Conservation (phyloP, 1,140 invertebrate genomes). For the Paralvinella palmiformis region DNA sequence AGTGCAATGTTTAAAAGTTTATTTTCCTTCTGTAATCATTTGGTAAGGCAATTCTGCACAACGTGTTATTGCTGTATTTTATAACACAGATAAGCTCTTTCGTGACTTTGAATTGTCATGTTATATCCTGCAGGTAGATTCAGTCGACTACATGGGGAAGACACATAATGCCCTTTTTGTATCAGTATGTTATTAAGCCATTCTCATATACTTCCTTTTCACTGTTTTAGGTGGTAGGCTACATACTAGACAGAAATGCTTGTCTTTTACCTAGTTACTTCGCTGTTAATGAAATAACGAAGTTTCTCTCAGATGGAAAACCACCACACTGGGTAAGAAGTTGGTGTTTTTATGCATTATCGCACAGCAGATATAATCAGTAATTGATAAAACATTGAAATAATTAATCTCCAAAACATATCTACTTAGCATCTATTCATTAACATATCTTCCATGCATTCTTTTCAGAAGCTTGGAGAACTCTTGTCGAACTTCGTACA, state of each 20-base stretch:
- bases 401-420: too few species aligned
- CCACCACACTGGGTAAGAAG: constrained; percentile 83
- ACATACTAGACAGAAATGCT: constrained; percentile 87
- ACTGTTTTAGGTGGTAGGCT: constrained; percentile 60
- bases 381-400: too few species aligned
- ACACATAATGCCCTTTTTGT: not conserved
- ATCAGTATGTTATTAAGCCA: not conserved
- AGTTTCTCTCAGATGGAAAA: constrained; percentile 67
- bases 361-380: too few species aligned
- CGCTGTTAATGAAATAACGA: constrained; percentile 88
- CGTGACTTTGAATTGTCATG: too few species aligned
- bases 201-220: not conserved
- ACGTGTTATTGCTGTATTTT: too few species aligned
- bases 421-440: too few species aligned
- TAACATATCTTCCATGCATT: too few species aligned
- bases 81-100: too few species aligned
- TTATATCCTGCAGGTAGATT: too few species aligned
- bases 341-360: too few species aligned
- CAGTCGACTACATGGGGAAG: not conserved
- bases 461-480: constrained; percentile 68
- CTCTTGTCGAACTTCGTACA: constrained; percentile 83
- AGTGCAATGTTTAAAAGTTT: constrained; percentile 14
- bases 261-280: constrained; percentile 89
- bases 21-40: not conserved
- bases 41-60: not conserved